A percentile compares a stretch with the other conserved stretches of the same genome.
phyloP scores from a whole-genome alignment of 2,888 invertebrate species.

The Trichacis sp. region DNA sequence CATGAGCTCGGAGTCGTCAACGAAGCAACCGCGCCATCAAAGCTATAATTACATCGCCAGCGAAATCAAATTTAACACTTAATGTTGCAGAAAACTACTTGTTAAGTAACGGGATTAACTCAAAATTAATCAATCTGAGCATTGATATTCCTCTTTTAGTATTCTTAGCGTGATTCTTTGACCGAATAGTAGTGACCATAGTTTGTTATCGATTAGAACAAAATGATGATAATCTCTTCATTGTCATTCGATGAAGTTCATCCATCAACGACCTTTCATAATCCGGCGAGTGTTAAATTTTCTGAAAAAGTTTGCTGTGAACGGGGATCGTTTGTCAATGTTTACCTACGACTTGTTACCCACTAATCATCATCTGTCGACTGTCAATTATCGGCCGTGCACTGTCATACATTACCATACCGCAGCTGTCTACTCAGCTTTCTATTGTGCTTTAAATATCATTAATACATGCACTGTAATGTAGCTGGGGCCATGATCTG shows the following conservation, averaged over 20 bases:
- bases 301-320: neutral
- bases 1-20: slow-evolving; percentile 2
- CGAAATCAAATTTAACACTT: slow-evolving; percentile 2
- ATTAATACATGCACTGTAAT: neutral
- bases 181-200: too few relatives aligned
- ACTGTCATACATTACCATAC: neutral
- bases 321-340: neutral
- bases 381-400: slow-evolving; percentile 1
- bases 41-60: slow-evolving; percentile 7
- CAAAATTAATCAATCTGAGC: too few relatives aligned
- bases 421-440: neutral
- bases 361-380: slow-evolving; percentile 1
- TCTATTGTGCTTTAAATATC: neutral
- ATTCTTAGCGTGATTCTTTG: too few relatives aligned
- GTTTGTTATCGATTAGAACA: neutral
- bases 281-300: neutral
- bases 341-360: neutral
- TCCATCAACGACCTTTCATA: neutral
- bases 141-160: neutral
- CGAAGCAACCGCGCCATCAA: neutral
- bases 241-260: neutral
- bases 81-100: slow-evolving; percentile 1
- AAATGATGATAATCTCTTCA: neutral
- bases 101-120: too few relatives aligned
- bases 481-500: too few relatives aligned